Evolutionary conservation across 2,888 invertebrate species (phyloP).

Genomic region (Danaus chrysippus): DNA sequence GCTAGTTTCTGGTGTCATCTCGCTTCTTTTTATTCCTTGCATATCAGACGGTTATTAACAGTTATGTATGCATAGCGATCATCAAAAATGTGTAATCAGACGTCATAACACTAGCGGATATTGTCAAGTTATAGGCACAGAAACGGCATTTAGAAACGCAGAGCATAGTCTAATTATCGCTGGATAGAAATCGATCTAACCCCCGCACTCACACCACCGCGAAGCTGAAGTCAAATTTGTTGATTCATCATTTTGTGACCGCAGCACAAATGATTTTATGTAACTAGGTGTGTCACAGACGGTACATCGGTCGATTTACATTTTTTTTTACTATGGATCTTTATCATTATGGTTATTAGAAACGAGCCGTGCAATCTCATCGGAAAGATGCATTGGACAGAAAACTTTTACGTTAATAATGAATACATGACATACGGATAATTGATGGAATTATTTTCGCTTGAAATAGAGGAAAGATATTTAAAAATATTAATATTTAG

Average conservation of each 20-base stretch:
- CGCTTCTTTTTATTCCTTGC: too few species aligned
- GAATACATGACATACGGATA: not conserved
- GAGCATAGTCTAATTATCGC: slow-evolving; percentile 73
- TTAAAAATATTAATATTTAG: not conserved
- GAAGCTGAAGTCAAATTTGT: slow-evolving; percentile 48
- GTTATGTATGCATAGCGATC: not conserved
- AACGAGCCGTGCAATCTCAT: not conserved
- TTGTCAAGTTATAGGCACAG: slow-evolving; percentile 9
- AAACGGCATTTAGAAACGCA: slow-evolving; percentile 28
- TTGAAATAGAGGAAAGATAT: not conserved
- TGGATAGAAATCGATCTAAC: slow-evolving; percentile 75
- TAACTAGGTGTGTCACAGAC: slow-evolving; percentile 24
- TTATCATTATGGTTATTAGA: not conserved
- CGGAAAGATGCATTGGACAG: slow-evolving; percentile 1
- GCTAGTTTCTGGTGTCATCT: too few species aligned
- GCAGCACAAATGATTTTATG: slow-evolving; percentile 39
- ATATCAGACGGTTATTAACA: too few species aligned
- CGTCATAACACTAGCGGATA: slow-evolving; percentile 13
- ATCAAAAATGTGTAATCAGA: slow-evolving; percentile 13
- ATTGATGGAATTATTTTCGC: not conserved
- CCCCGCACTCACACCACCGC: slow-evolving; percentile 38
- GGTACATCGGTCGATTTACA: not conserved
- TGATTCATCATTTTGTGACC: slow-evolving; percentile 43
- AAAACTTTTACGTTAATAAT: slow-evolving; percentile 1
- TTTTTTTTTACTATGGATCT: not conserved